These are phyloP conservation scores for Diadumene lineata DNA, from an alignment of 92 coral and sea anemone genomes.

Conservation along the genomic window DNA sequence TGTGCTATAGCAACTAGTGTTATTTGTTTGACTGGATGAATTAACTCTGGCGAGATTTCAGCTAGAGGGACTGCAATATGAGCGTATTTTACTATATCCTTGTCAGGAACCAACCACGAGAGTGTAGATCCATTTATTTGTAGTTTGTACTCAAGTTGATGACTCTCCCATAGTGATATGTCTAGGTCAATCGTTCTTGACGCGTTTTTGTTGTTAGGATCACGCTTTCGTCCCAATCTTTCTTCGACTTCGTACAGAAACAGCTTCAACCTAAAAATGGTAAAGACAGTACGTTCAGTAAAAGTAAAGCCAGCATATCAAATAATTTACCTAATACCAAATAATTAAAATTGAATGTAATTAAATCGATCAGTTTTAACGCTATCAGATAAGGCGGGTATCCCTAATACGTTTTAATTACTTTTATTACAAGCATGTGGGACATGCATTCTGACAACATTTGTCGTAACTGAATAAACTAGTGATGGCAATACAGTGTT, in stretches of 20 bases:
- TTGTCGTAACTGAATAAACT: too few species aligned
- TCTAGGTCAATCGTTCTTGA: constrained; percentile 66
- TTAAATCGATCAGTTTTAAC: too few species aligned
- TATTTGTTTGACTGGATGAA: constrained; percentile 57
- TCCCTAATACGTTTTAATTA: too few species aligned
- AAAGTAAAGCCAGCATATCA: not conserved
- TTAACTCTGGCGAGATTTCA: constrained; percentile 72
- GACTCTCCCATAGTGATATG: constrained; percentile 61
- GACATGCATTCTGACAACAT: too few species aligned
- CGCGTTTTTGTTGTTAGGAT: constrained; percentile 41
- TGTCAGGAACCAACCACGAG: constrained; percentile 56
- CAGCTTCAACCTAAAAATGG: constrained; percentile 47
- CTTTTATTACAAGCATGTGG: too few species aligned
- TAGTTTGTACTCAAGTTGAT: constrained; percentile 33
- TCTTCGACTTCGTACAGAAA: constrained; percentile 35
- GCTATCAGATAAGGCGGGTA: too few species aligned
- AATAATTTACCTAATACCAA: not conserved
- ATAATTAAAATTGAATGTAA: too few species aligned
- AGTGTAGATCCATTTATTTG: constrained; percentile 10
- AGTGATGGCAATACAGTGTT: too few species aligned
- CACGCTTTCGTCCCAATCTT: constrained; percentile 45
- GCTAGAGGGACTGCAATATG: constrained; percentile 81
- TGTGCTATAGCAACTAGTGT: constrained; percentile 43
- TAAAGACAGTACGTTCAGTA: not conserved
- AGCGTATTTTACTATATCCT: constrained; percentile 47